Conservation (phyloP, 2,888 invertebrate species). For the Morinoia aosen region DNA sequence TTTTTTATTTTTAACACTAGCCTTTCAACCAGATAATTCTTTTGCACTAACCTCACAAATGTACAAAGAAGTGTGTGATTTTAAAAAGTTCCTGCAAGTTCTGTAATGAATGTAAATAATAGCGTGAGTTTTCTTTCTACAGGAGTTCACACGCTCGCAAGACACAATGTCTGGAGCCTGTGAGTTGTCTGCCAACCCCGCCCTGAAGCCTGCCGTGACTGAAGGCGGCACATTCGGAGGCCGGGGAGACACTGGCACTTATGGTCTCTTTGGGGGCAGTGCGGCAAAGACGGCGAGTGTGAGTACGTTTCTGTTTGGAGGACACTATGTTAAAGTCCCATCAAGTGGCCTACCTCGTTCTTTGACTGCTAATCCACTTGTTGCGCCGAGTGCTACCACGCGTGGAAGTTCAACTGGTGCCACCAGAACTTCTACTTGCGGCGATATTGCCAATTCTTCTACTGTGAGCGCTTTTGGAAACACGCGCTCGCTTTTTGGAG, state of each 20-base stretch:
- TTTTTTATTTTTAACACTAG: too few relatives aligned
- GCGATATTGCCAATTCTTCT: neutral
- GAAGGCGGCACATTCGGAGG: conserved; percentile 36
- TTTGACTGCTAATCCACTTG: neutral
- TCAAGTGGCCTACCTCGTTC: neutral
- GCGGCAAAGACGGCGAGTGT: neutral
- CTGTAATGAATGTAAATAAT: neutral
- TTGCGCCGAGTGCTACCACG: neutral
- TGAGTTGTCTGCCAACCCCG: neutral
- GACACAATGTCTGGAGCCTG: neutral
- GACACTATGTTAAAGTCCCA: neutral
- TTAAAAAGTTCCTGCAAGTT: neutral
- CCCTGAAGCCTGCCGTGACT: neutral
- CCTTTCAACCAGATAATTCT: too few relatives aligned
- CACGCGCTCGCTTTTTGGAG: conserved; percentile 21
- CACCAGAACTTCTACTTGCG: neutral
- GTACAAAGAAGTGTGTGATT: neutral
- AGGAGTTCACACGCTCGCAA: neutral
- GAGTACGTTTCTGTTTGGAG: neutral
- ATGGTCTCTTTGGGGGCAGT: neutral
- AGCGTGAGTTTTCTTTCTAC: neutral
- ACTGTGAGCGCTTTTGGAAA: neutral
- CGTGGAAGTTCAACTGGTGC: neutral
- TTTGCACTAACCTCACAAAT: too few relatives aligned
- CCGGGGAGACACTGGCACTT: neutral